phyloP scores from a whole-genome alignment of 2,888 invertebrate genomes.

The Dione juno region DNA sequence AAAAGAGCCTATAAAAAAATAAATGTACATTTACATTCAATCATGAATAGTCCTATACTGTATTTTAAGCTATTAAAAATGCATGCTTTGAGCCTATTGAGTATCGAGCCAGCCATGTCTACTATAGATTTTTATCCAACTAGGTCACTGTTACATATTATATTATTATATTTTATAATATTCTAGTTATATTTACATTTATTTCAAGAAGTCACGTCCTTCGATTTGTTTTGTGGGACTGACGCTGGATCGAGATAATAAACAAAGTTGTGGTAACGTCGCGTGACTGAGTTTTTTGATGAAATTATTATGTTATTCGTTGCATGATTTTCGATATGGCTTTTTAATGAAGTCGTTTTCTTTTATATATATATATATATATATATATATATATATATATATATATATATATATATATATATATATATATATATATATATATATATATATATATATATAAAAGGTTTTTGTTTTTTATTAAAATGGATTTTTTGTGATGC shows the following conservation, averaged over 20 bases:
- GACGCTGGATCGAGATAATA: constrained; percentile 36
- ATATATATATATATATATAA: too few species aligned
- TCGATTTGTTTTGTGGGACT: constrained; percentile 22
- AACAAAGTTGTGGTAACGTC: constrained; percentile 27
- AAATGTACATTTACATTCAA: not conserved
- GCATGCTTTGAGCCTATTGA: not conserved
- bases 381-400: too few species aligned
- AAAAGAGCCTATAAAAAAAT: not conserved
- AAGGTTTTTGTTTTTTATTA: too few species aligned
- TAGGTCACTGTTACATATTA: constrained; percentile 14
- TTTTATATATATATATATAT: not conserved
- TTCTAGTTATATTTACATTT: not conserved
- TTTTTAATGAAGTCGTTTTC: not conserved
- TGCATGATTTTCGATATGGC: not conserved
- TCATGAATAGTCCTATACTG: not conserved
- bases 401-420: too few species aligned
- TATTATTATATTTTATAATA: not conserved
- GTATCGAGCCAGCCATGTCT: constrained; percentile 7
- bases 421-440: too few species aligned
- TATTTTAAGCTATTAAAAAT: constrained; percentile 17
- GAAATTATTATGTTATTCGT: not conserved
- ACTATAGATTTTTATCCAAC: constrained; percentile 19
- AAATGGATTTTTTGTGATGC: too few species aligned
- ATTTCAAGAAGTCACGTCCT: constrained; percentile 16
- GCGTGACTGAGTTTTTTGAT: constrained; percentile 32